phyloP scores from a whole-genome alignment of 2,888 invertebrate species.

The Thyatira batis region DNA sequence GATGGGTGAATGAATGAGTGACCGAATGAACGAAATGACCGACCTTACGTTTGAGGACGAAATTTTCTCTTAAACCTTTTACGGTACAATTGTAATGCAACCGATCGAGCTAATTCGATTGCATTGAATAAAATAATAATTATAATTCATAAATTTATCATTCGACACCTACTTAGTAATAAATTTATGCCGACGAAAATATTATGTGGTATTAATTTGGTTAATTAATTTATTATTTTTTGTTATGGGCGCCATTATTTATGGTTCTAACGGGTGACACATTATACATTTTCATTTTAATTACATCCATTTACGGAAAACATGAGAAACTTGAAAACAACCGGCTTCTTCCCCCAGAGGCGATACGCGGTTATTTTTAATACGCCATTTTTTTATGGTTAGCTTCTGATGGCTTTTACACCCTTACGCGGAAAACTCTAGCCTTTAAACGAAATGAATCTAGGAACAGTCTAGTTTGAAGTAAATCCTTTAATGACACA shows the following conservation, averaged over 20 bases:
- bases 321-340: not conserved
- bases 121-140: slow-evolving; percentile 31
- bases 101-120: slow-evolving; percentile 8
- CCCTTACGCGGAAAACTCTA: too few species aligned
- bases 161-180: slow-evolving; percentile 9
- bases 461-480: too few species aligned
- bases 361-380: not conserved
- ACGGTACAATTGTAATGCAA: slow-evolving; percentile 20
- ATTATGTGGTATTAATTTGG: slow-evolving; percentile 1
- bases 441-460: too few species aligned
- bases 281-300: not conserved
- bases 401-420: too few species aligned
- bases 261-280: not conserved
- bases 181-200: not conserved
- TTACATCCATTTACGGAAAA: not conserved
- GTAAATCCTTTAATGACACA: too few species aligned
- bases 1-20: slow-evolving; percentile 42
- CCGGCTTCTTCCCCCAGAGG: not conserved
- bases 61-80: slow-evolving; percentile 19
- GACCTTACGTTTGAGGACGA: slow-evolving; percentile 47
- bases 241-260: slow-evolving; percentile 1
- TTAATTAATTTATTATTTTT: slow-evolving; percentile 2
- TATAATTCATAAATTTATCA: slow-evolving; percentile 32
- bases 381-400: not conserved
- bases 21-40: slow-evolving; percentile 48